phyloP scores from a whole-genome alignment of 2,888 invertebrate genomes.

The Eupeodes latifasciatus region DNA sequence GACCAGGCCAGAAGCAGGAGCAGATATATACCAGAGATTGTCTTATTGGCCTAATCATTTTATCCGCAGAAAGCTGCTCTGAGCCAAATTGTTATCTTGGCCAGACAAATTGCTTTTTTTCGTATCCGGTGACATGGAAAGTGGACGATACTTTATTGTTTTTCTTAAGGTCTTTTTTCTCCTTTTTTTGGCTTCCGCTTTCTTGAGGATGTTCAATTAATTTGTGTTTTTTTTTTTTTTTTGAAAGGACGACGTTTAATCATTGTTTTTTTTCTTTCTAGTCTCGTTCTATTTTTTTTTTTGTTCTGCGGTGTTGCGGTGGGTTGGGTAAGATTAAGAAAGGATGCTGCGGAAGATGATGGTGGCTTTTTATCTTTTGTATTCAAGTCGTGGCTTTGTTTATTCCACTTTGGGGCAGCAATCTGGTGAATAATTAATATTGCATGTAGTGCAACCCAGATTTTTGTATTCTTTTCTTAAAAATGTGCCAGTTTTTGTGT shows the following conservation, averaged over 20 bases:
- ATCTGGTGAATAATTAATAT: constrained; percentile 40
- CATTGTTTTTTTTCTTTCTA: constrained; percentile 26
- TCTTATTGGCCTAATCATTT: constrained; percentile 61
- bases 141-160: constrained; percentile 49
- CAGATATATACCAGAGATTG: constrained; percentile 17
- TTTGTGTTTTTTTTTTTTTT: constrained; percentile 44
- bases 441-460: constrained; percentile 46
- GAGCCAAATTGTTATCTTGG: constrained; percentile 57
- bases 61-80: constrained; percentile 52
- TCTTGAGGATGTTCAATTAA: constrained; percentile 57
- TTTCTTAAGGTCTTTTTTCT: constrained; percentile 2
- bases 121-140: constrained; percentile 54
- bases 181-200: neutral
- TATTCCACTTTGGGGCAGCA: constrained; percentile 27
- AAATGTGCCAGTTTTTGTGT: neutral
- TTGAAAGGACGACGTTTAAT: constrained; percentile 59
- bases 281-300: neutral
- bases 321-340: no score
- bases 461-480: neutral
- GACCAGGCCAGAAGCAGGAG: neutral
- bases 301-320: neutral
- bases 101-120: constrained; percentile 63
- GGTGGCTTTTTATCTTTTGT: constrained; percentile 30
- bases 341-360: neutral
- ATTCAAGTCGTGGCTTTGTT: constrained; percentile 39